phyloP scores from a whole-genome alignment of 1,140 invertebrate species.

The Trichogramma pretiosum region DNA sequence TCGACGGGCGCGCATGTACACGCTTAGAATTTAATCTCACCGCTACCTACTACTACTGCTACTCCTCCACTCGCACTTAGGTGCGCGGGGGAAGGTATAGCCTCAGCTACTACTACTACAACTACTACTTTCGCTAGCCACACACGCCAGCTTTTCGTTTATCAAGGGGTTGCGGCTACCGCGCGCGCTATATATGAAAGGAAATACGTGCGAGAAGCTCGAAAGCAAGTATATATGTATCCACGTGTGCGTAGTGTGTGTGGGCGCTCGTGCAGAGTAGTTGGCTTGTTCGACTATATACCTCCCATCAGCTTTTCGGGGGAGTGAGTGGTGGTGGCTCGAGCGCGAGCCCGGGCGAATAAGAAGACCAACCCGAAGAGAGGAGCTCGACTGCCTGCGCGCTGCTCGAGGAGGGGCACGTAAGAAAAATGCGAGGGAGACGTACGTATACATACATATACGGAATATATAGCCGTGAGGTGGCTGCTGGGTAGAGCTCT shows the following conservation, averaged over 20 bases:
- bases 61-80: no score
- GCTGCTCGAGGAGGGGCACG: constrained; percentile 16
- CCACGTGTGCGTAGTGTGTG: neutral
- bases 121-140: no score
- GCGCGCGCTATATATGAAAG: neutral
- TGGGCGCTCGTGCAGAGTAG: neutral
- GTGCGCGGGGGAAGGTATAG: no score
- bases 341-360: constrained; percentile 9
- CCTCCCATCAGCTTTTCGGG: no score
- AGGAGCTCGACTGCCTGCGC: no score
- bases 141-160: constrained; percentile 15
- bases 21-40: constrained; percentile 42
- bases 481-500: neutral
- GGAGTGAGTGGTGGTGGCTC: constrained; percentile 9
- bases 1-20: neutral
- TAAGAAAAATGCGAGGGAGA: constrained; percentile 20
- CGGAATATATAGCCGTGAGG: neutral
- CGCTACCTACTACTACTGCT: no score
- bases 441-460: neutral
- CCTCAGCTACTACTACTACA: no score
- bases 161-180: constrained; percentile 2
- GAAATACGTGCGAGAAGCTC: neutral
- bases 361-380: constrained; percentile 2
- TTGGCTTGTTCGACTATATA: neutral
- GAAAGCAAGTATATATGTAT: neutral